These are phyloP conservation scores for Anoplopoma fimbria DNA, from an alignment of 2,113 vertebrate species.

Conservation along the genomic window DNA sequence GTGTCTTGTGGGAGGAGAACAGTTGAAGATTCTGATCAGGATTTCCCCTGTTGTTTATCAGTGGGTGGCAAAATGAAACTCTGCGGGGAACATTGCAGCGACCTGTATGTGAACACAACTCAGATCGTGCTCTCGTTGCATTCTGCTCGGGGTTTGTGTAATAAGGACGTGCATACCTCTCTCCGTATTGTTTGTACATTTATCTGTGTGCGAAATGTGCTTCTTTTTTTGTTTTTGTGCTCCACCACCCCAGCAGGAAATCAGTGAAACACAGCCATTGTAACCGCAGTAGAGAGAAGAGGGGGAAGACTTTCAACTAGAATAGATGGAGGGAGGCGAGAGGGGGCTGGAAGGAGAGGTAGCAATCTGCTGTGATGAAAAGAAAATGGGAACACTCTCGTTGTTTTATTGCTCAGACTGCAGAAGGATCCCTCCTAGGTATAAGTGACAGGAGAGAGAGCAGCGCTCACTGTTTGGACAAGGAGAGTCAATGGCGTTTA, in stretches of 20 bases:
- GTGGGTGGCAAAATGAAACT: slow-evolving; percentile 66
- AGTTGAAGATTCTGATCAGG: slow-evolving; percentile 47
- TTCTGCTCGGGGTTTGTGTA: slow-evolving; percentile 17
- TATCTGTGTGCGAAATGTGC: slow-evolving; percentile 29
- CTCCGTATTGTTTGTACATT: slow-evolving; percentile 32
- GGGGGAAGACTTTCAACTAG: slow-evolving; percentile 48
- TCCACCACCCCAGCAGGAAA: slow-evolving; percentile 35
- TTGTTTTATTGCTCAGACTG: slow-evolving; percentile 61
- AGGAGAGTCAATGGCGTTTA: slow-evolving; percentile 40
- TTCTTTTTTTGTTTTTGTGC: slow-evolving; percentile 7
- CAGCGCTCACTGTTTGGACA: slow-evolving; percentile 39
- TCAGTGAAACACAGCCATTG: slow-evolving; percentile 44
- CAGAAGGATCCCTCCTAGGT: slow-evolving; percentile 39
- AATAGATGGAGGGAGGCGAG: slow-evolving; percentile 24
- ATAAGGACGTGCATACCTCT: slow-evolving; percentile 1
- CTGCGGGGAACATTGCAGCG: slow-evolving; percentile 28
- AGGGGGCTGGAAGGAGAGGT: slow-evolving; percentile 35
- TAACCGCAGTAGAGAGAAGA: slow-evolving; percentile 38
- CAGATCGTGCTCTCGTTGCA: slow-evolving; percentile 33
- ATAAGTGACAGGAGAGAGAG: slow-evolving; percentile 46
- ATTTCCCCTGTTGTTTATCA: slow-evolving; percentile 50
- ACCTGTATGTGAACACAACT: slow-evolving; percentile 42
- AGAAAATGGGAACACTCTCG: slow-evolving; percentile 35
- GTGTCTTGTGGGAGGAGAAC: slow-evolving; percentile 18
- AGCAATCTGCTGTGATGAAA: slow-evolving; percentile 67